A percentile compares a stretch with the other conserved stretches of the same genome.
These are phyloP conservation scores for Hylaeus anthracinus DNA, from an alignment of 1,140 invertebrate genomes.

Conservation along the genomic window DNA sequence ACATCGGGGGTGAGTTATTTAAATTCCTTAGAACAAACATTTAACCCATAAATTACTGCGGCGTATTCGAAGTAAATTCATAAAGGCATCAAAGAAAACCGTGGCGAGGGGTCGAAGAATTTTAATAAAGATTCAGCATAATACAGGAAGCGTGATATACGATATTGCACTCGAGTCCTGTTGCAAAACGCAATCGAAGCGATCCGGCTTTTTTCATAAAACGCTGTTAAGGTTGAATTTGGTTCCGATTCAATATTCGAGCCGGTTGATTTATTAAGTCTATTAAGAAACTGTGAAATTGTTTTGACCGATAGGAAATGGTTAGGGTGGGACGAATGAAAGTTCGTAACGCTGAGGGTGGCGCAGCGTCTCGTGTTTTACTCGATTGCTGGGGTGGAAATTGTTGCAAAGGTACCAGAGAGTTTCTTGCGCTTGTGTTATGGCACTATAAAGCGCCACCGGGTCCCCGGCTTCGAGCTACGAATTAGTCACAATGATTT, in stretches of 20 bases:
- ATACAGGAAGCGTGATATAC: background rate
- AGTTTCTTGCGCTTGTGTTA: conserved; percentile 47
- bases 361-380: conserved; percentile 61
- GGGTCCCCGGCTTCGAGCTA: background rate
- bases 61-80: conserved; percentile 4
- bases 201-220: background rate
- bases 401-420: conserved; percentile 53
- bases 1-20: too few species aligned
- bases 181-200: background rate
- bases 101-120: background rate
- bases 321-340: conserved; percentile 58
- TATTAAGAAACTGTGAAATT: conserved; percentile 68
- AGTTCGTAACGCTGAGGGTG: conserved; percentile 54
- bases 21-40: too few species aligned
- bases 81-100: background rate
- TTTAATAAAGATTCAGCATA: conserved; percentile 12
- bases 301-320: conserved; percentile 71
- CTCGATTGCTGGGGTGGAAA: conserved; percentile 62
- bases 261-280: conserved; percentile 62
- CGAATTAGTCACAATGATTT: conserved; percentile 29
- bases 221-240: background rate
- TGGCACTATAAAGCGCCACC: conserved; percentile 5
- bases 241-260: conserved; percentile 25
- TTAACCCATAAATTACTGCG: background rate
- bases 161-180: background rate